Percentiles rank a stretch among this genome's conserved stretches.
These are phyloP conservation scores for Heliconius erato DNA, from an alignment of 2,888 invertebrate species.

Conservation along the genomic window DNA sequence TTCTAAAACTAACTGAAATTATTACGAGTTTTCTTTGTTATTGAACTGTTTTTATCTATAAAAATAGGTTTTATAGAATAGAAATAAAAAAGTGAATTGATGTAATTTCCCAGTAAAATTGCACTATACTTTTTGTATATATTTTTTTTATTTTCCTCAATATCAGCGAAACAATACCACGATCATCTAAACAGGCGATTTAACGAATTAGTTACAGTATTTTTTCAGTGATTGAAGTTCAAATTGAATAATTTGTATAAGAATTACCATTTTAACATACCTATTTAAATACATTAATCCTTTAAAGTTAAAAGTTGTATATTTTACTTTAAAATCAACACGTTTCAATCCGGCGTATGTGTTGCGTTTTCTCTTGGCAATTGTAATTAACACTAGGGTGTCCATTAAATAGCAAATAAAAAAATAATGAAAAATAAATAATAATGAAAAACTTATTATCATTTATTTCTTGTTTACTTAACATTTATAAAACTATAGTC, in stretches of 20 bases:
- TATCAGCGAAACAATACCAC: background rate
- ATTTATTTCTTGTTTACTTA: too few species aligned
- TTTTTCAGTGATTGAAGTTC: background rate
- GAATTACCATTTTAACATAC: background rate
- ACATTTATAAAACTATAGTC: too few species aligned
- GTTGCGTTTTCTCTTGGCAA: background rate
- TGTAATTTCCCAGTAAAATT: constrained; percentile 64
- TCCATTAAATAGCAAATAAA: background rate
- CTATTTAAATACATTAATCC: background rate
- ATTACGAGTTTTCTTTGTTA: background rate
- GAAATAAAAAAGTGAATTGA: constrained; percentile 44
- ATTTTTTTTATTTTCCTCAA: background rate
- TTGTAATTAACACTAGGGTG: constrained; percentile 1
- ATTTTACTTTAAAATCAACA: background rate
- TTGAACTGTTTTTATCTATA: background rate
- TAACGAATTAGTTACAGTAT: background rate
- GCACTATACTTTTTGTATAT: constrained; percentile 52
- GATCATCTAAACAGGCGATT: background rate
- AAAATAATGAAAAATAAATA: background rate
- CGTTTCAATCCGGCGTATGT: background rate
- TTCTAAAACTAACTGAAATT: background rate
- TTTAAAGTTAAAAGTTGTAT: background rate
- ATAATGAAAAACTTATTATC: background rate
- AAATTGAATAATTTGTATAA: background rate
- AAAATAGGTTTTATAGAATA: background rate